phyloP scores from a whole-genome alignment of 2,797 vertebrate species.

The Premnoplex brunnescens region DNA sequence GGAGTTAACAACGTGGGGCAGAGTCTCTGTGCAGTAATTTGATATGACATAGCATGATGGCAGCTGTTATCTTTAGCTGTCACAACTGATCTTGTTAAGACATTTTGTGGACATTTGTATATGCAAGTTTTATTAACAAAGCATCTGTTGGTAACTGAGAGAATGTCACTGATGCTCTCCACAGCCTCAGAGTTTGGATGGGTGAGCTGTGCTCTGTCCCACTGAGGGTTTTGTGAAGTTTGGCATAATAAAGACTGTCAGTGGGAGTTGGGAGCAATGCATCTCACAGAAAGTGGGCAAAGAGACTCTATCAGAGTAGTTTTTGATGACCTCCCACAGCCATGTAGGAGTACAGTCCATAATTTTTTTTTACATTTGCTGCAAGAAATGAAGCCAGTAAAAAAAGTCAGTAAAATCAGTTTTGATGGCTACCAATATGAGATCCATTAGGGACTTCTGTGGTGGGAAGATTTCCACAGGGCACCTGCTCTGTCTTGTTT shows the following conservation, averaged over 20 bases:
- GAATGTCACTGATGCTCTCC: conserved; percentile 59
- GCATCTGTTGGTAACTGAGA: conserved; percentile 63
- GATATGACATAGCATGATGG: conserved; percentile 45
- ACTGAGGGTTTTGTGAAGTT: not conserved
- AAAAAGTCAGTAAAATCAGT: conserved; percentile 31
- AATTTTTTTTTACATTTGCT: conserved; percentile 35
- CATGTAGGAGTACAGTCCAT: not conserved
- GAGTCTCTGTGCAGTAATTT: conserved; percentile 46
- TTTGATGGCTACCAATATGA: conserved; percentile 6
- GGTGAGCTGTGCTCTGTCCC: not conserved
- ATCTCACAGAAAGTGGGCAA: not conserved
- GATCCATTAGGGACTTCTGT: conserved; percentile 24
- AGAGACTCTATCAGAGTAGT: not conserved
- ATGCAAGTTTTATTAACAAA: conserved; percentile 78
- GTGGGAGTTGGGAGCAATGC: not conserved
- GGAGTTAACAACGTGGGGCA: conserved; percentile 40
- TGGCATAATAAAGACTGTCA: not conserved
- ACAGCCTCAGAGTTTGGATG: not conserved
- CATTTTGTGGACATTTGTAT: conserved; percentile 75
- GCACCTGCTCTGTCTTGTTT: not conserved
- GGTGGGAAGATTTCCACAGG: conserved; percentile 30
- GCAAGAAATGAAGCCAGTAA: not conserved
- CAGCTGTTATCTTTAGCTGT: conserved; percentile 77
- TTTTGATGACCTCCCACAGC: conserved; percentile 7
- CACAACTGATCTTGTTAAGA: conserved; percentile 73